Base-by-base conservation (phyloP, 2,888 invertebrate species). In the Antheraea assamensis region DNA sequence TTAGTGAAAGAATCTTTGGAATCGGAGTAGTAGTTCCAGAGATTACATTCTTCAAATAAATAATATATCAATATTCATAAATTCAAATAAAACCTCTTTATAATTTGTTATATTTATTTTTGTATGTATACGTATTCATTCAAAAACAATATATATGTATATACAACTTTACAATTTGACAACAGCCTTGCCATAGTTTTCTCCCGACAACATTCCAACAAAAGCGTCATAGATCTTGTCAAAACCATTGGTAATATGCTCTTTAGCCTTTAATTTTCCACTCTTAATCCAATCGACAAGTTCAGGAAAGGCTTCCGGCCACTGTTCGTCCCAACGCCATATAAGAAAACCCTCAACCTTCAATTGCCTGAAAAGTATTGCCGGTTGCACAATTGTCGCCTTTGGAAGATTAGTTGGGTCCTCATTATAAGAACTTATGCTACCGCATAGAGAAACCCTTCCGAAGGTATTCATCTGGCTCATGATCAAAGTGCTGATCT, bases 141-240 rank as follows among this genome's bases (percentile, higher is more conserved):
- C 21, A 52, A 52, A 13, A 13, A 52, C 19, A 24, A n/a, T n/a
- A n/a, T n/a, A n/a, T n/a, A n/a, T n/a, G n/a, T n/a, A n/a, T n/a
- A n/a, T n/a, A n/a, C n/a, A n/a, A 68, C 96, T 74, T 90, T 88
- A 96, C 27, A 94, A 93, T 90, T 96, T 95, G 58, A 97, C 95
- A 75, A 97, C 92, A 70, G 96, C 96, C 89, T 97, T 97, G 30
- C 97, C 97, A 30, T 88, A 85, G 84, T 96, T 97, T 64, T 96
- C 95, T 24, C 97, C 97, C 17, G 85, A 86, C 5, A 95, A 88
- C 93, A 97, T 95, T 31, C 95, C 96, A 35, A 95, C 86, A 78
- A 97, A 96, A 2, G 97, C 97, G 66, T 96, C 93, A 58, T 95
- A 96, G 86, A 96, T 93, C 73, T 97, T 96, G 73, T 97, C 96